phyloP scores from a whole-genome alignment of 2,113 vertebrate genomes.

The Aphelocoma coerulescens region DNA sequence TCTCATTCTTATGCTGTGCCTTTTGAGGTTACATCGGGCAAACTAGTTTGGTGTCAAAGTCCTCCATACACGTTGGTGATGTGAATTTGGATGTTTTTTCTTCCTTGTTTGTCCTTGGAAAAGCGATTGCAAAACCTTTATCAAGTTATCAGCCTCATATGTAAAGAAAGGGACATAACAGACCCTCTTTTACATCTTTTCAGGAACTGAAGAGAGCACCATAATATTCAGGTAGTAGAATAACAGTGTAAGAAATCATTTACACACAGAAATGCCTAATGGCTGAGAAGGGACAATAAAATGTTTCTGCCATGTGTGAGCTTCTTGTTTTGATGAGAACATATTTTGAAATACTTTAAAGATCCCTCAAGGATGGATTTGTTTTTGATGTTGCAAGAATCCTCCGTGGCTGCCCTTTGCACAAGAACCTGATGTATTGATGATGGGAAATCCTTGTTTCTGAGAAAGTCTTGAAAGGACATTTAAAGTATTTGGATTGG shows the following conservation, averaged over 20 bases:
- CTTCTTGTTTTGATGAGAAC: slow-evolving; percentile 36
- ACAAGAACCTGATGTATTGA: slow-evolving; percentile 22
- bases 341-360: slow-evolving; percentile 48
- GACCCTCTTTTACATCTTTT: slow-evolving; percentile 30
- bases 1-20: slow-evolving; percentile 56
- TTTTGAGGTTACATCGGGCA: slow-evolving; percentile 54
- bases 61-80: slow-evolving; percentile 29
- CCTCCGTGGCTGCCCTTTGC: slow-evolving; percentile 55
- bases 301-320: background rate
- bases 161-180: slow-evolving; percentile 35
- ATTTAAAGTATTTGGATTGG: background rate
- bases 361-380: slow-evolving; percentile 17
- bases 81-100: slow-evolving; percentile 47
- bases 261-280: background rate
- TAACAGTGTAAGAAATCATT: slow-evolving; percentile 40
- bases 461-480: slow-evolving; percentile 44
- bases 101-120: slow-evolving; percentile 49
- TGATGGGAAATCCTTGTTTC: slow-evolving; percentile 45
- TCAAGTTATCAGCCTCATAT: background rate
- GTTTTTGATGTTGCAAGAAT: slow-evolving; percentile 57
- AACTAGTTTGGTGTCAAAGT: slow-evolving; percentile 51
- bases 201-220: slow-evolving; percentile 4
- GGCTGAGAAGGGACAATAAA: slow-evolving; percentile 29
- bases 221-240: slow-evolving; percentile 12
- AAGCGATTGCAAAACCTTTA: slow-evolving; percentile 38